These are phyloP conservation scores for Papilio glaucus DNA, from an alignment of 1,140 invertebrate species.

Conservation along the genomic window DNA sequence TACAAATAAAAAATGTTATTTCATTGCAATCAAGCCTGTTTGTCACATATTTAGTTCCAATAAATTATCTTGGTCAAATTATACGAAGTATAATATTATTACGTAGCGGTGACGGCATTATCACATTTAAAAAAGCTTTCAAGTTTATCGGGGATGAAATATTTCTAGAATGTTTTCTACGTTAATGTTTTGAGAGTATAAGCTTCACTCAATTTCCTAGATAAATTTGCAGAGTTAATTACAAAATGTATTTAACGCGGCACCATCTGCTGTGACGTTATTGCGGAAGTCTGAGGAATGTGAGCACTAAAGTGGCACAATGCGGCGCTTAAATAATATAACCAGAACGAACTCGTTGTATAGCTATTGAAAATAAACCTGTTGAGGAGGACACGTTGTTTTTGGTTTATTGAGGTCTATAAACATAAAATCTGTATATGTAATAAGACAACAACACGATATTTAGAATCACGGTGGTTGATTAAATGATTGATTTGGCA, in stretches of 20 bases:
- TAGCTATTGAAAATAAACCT: background rate
- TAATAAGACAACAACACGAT: background rate
- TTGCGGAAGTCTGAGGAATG: constrained; percentile 22
- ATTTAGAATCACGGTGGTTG: no score
- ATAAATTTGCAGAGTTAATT: constrained; percentile 27
- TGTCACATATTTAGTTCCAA: no score
- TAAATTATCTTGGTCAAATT: no score
- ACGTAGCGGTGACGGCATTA: no score
- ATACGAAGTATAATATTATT: no score
- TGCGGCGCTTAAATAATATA: background rate
- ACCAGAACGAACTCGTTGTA: background rate
- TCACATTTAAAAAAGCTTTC: background rate
- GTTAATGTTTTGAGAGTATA: background rate
- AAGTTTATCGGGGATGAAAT: background rate
- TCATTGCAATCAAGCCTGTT: no score
- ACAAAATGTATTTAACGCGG: constrained; percentile 14
- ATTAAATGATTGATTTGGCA: no score
- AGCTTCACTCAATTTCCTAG: constrained; percentile 8
- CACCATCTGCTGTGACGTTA: constrained; percentile 13
- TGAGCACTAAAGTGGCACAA: constrained; percentile 4
- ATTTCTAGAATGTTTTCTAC: background rate
- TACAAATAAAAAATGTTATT: no score
- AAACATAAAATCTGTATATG: background rate
- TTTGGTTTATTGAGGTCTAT: background rate
- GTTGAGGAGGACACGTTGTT: background rate